These are phyloP conservation scores for Oscheius sp. DNA, from an alignment of 2,888 invertebrate species.

Conservation along the genomic window DNA sequence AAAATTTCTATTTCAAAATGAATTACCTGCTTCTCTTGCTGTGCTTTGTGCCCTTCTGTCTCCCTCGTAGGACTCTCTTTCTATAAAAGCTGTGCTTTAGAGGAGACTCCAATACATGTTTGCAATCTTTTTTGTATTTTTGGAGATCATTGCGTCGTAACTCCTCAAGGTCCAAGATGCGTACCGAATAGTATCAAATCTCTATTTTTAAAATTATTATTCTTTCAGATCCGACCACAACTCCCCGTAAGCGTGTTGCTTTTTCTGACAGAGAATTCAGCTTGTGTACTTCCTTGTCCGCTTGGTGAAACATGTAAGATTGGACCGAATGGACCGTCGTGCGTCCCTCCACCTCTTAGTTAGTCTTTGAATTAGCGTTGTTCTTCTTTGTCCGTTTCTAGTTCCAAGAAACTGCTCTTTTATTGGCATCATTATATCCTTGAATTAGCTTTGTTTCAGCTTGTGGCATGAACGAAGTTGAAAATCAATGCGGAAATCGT, in stretches of 20 bases:
- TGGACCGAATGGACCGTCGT: neutral
- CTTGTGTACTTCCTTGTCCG: constrained; percentile 1
- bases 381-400: neutral
- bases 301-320: neutral
- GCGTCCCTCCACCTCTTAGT: neutral
- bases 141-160: neutral
- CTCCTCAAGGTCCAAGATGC: neutral
- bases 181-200: neutral
- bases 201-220: no score
- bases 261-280: neutral
- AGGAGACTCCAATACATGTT: neutral
- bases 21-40: no score
- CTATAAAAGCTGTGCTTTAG: no score
- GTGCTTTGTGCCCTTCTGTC: no score
- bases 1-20: no score
- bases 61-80: no score
- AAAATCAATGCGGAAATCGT: constrained; percentile 8
- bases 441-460: constrained; percentile 3
- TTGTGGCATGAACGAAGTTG: neutral
- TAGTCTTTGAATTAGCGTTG: neutral
- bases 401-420: neutral
- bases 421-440: no score
- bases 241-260: neutral
- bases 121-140: neutral
- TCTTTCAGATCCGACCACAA: neutral